Evolutionary conservation across 2,888 invertebrate genomes (phyloP).

Genomic region (Serripes groenlandicus): DNA sequence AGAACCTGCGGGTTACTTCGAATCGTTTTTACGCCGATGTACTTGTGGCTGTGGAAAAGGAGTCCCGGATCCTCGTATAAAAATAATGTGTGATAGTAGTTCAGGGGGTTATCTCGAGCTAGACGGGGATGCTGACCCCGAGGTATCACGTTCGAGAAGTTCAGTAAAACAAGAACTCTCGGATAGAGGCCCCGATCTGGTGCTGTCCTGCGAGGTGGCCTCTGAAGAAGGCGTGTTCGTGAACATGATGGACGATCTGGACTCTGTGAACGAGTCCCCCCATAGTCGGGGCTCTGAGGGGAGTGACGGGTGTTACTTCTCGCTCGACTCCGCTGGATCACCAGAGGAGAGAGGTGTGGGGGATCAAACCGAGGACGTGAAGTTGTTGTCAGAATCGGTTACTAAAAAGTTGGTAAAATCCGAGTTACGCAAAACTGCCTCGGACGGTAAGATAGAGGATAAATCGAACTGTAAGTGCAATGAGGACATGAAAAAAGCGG

Average conservation of each 20-base stretch:
- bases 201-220: slow-evolving; percentile 8
- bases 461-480: background rate
- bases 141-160: background rate
- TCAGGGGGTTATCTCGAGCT: slow-evolving; percentile 5
- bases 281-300: slow-evolving; percentile 52
- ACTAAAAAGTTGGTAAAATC: slow-evolving; percentile 47
- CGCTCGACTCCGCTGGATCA: slow-evolving; percentile 68
- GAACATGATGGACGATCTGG: slow-evolving; percentile 78
- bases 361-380: slow-evolving; percentile 57
- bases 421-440: background rate
- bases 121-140: background rate
- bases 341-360: slow-evolving; percentile 69
- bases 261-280: slow-evolving; percentile 55
- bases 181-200: background rate
- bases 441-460: slow-evolving; percentile 3
- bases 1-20: background rate
- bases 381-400: slow-evolving; percentile 39
- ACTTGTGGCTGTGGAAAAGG: background rate
- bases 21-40: slow-evolving; percentile 3
- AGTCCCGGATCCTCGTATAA: background rate
- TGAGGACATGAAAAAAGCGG: slow-evolving; percentile 23
- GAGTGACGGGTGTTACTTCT: slow-evolving; percentile 67
- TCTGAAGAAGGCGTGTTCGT: slow-evolving; percentile 80
- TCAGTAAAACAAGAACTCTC: background rate
- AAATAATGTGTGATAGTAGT: slow-evolving; percentile 18